Base-by-base conservation (phyloP, 2,888 invertebrate species). In the Latheticus oryzae region DNA sequence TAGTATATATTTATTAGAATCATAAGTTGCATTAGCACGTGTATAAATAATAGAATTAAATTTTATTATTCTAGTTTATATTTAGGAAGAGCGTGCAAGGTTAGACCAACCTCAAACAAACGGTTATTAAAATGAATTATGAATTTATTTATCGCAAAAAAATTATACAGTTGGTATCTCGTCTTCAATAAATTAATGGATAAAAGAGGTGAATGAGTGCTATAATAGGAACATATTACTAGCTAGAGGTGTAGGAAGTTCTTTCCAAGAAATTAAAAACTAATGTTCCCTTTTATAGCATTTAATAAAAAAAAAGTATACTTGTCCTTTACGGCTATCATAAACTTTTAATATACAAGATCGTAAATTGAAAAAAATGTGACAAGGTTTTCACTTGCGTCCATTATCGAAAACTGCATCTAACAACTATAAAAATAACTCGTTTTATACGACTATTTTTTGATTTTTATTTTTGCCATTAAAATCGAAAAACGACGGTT, bases 41-140 rank as follows among this genome's bases (percentile, higher is more conserved):
- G n/a, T n/a, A n/a, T n/a, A n/a, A n/a, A n/a, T n/a, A n/a, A n/a
- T n/a, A n/a, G n/a, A n/a, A n/a, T n/a, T n/a, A n/a, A n/a, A n/a
- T n/a, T n/a, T n/a, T n/a, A 50, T 50, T 50, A 50, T 9, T 32
- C 1, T 1, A 8, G 9, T 37, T 37, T 28, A 38, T 8, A 26
- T 28, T 38, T 21, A 47, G 37, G 38, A 51, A 51, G 51, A 51
- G 13, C 15, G 23, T 8, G 26, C 56, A 56, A 56, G 50, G 56
- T 40, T 52, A 40, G 9, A 17, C 11, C 21, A 30, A 30, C 19
- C n/a, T 24, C 11, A 12, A 28, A 48, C 42, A 33, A 50, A 35
- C 43, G 42, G 23, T 52, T 52, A 58, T 52, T 52, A 50, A 32
- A 38, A 52, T 52, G 58, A 58, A 21, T 47, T 58, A 58, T 58